Base-by-base conservation (phyloP, 1,140 invertebrate genomes). In the Neoseiulus cucumeris region DNA sequence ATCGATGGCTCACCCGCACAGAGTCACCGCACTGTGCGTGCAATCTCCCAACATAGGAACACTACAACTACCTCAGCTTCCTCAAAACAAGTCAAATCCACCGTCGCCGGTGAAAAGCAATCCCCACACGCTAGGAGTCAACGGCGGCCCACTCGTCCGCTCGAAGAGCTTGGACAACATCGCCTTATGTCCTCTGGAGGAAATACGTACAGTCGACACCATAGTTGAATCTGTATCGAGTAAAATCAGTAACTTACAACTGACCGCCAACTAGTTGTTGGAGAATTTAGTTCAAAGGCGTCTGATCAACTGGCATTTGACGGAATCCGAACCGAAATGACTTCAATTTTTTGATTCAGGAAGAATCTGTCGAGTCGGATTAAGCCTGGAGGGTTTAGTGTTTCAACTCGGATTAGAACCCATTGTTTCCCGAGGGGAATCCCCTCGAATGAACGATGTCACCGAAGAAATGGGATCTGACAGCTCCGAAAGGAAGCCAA, bases 211-310 rank as follows among this genome's bases (percentile, higher is more conserved):
- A 4, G 51, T 59, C 12, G 51, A 59, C 22, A 59, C 17, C 17
- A 59, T 59, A 17, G 51, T 59, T n/a, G 51, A 59, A 5, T 59
- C 51, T 6, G 51, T 59, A 1, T 59, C 51, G 22, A 59, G 51
- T 33, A 25, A 33, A 29, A 59, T 59, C 14, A 25, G 51, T 33
- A 59, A 33, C 2, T 59, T 59, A 25, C 51, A 59, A 33, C 22
- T 59, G 51, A 59, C 51, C 51, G 51, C 51, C 25, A 59, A 59
- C 51, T 59, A 59, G 51, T 59, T 33, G 25, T 29, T 25, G 51
- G 12, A 59, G 51, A 59, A n/a, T 33, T 59, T 59, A 59, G 51
- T 29, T 29, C 2, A 9, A 39, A 39, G 33, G 33, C 33, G 33
- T 39, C 33, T 39, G 33, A 39, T 39, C 33, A 39, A 39, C 33